These are phyloP conservation scores for Yponomeuta cagnagella DNA, from an alignment of 2,888 invertebrate species.

Conservation along the genomic window DNA sequence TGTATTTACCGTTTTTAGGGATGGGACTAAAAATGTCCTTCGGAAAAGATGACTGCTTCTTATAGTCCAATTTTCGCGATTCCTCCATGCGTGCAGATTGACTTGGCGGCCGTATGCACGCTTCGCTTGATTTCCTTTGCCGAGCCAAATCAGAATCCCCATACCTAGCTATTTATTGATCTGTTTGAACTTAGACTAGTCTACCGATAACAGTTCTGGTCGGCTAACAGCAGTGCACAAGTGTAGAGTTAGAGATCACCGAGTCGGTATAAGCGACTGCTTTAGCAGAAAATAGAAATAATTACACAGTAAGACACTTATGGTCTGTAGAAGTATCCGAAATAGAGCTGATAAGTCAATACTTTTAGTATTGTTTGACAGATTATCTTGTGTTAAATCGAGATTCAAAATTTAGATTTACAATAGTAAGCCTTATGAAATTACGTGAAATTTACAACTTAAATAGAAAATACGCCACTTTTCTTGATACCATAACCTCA, in stretches of 20 bases:
- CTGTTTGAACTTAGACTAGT: neutral
- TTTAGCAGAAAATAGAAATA: too few species aligned
- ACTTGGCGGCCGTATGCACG: neutral
- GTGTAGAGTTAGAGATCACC: neutral
- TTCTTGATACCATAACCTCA: too few species aligned
- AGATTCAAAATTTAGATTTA: too few species aligned
- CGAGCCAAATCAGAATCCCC: neutral
- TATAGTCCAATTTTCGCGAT: neutral
- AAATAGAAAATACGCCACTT: too few species aligned
- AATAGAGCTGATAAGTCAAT: too few species aligned
- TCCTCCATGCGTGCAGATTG: neutral
- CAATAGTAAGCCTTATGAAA: too few species aligned
- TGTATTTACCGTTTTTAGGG: neutral
- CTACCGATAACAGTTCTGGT: neutral
- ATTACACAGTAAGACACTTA: too few species aligned
- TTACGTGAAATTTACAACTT: too few species aligned
- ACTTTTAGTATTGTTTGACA: too few species aligned
- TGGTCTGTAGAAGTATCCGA: too few species aligned
- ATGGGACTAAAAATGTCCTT: neutral
- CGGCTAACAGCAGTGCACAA: neutral
- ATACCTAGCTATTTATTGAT: neutral
- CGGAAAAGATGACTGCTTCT: neutral
- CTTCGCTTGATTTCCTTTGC: neutral
- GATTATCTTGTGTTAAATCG: too few species aligned
- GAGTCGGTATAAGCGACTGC: too few species aligned